Evolutionary conservation across 2,113 vertebrate species (phyloP), one percentile per base, ranked within the genome.

Genomic region (Globicephala melas): DNA sequence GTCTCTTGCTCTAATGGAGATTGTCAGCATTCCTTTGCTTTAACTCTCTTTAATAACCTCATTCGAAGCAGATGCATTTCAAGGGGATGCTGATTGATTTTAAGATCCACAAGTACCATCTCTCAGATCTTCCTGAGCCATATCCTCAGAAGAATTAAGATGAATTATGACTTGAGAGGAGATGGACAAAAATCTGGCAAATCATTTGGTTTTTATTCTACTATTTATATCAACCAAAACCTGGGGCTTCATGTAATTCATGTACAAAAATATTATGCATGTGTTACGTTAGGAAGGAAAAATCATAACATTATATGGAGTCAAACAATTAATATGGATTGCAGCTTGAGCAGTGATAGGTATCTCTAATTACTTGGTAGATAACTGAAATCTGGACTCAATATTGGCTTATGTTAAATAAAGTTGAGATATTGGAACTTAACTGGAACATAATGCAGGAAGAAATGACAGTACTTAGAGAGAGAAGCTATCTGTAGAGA

Each of bases 241-340:
- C n/a, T 83, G 20, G 13, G 1, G 23, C 62, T 55, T 15, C 8
- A 50, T 12, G 1, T 41, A 7, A 67, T 53, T 18, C 7, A n/a
- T 5, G 1, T 47, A 5, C 8, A 0, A 13, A 91, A 44, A 1
- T 4, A 65, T 58, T n/a, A 13, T 26, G 20, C 14, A 17, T 74
- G 2, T 74, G 4, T n/a, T 82, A 73, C 76, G 62, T 58, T 77
- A 97, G 38, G 10, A 4, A 91, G 9, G 25, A 92, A 96, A 80
- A 77, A 14, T 80, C 0, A 3, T 47, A 70, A 68, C 3, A 81
- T 41, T 60, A 23, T 3, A 76, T 71, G 8, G 1, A 5, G 1
- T 87, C 70, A 90, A 90, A 31, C 62, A 63, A 95, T 44, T 55
- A 50, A 33, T 88, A 21, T 28, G 21, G 1, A 12, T 36, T 50